phyloP scores from a whole-genome alignment of 1,140 invertebrate species.

The Musca domestica region DNA sequence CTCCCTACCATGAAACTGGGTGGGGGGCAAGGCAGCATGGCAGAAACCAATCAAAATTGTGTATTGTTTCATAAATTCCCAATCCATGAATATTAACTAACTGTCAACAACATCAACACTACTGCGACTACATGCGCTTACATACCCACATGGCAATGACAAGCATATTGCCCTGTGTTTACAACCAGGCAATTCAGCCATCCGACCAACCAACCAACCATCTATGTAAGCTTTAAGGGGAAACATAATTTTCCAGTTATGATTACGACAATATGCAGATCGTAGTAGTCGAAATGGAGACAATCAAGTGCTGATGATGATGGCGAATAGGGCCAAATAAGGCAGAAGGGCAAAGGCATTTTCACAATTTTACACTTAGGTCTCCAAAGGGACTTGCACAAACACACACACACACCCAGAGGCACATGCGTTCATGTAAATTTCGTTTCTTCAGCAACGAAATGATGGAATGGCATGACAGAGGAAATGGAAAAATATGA shows the following conservation, averaged over 20 bases:
- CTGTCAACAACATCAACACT: too few species aligned
- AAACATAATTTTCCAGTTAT: constrained; percentile 18
- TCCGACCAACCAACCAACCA: too few species aligned
- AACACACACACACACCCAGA: not conserved
- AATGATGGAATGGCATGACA: not conserved
- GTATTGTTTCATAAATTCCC: constrained; percentile 9
- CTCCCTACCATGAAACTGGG: too few species aligned
- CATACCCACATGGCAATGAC: too few species aligned
- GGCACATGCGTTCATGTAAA: not conserved
- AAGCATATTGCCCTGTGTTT: too few species aligned
- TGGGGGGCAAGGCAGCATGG: not conserved
- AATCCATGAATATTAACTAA: constrained; percentile 20
- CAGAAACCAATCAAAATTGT: not conserved
- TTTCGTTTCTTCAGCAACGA: not conserved
- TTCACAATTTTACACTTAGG: constrained; percentile 20
- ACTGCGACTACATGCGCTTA: too few species aligned
- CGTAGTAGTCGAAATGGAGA: not conserved
- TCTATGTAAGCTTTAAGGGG: not conserved
- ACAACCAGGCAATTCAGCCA: too few species aligned
- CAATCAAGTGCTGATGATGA: not conserved
- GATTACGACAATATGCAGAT: constrained; percentile 10
- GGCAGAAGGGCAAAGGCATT: not conserved
- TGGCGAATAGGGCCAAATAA: not conserved
- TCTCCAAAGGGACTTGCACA: constrained; percentile 10
- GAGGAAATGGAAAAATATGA: not conserved